Base-by-base conservation (phyloP, 2,888 invertebrate genomes). In the Polydrusus cervinus region DNA sequence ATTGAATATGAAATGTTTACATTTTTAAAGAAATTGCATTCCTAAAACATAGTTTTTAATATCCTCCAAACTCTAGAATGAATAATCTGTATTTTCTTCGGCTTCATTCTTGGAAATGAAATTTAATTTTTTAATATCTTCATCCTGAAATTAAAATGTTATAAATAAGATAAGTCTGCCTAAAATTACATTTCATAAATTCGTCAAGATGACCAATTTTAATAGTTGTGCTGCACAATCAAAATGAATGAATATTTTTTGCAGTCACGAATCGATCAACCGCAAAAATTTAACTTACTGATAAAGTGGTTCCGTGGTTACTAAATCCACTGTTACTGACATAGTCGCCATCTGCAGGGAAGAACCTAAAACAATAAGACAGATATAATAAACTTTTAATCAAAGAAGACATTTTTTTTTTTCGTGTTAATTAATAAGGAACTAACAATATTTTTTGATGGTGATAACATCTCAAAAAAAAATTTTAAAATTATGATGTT, bases 271-370 rank as follows among this genome's bases (percentile, higher is more conserved):
- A n/a, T n/a, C n/a, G n/a, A n/a, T n/a, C n/a, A n/a, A n/a, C n/a
- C n/a, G n/a, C n/a, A 9, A 34, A 9, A 6, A 43, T n/a, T n/a
- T n/a, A 47, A 64, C 64, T 64, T 64, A 64, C 64, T 13, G 34
- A 30, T 20, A 49, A 34, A 30, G 30, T 64, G 11, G 2, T 30
- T 10, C 0, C 16, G 9, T 30, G 34, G 16, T 64, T 45, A 30
- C 45, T 49, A 6, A 49, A 64, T 18, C 49, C 64, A 47, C 34
- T 49, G 11, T 49, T 20, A 16, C 34, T 64, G 14, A 1, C 49
- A 49, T 64, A 64, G n/a, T 64, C 64, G 10, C 13, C n/a, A 30
- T 64, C 64, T 16, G 14, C 11, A 6, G 61, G 10, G 13, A 25
- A 64, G 0, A n/a, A 16, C 34, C 64, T 64, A 64, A 64, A 64